Evolutionary conservation across 2,888 invertebrate genomes (phyloP), one percentile per base, ranked within the genome.

Genomic region (Cheilosia variabilis): DNA sequence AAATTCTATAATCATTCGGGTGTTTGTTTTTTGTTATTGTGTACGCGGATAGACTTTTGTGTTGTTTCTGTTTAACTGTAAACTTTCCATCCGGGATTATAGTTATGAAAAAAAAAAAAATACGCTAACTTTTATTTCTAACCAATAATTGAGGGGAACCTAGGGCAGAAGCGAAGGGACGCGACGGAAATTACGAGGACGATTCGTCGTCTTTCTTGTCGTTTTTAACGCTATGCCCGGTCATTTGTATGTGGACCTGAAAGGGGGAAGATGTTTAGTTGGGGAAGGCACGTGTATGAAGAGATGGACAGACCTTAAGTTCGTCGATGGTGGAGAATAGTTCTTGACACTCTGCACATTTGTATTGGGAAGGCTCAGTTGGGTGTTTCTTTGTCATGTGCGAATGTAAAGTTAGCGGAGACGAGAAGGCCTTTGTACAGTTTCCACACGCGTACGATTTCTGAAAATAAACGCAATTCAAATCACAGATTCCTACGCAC

Each of bases 311-410:
- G 57, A 77, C 93, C 91, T 94, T 94, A 82, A 95, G 91, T 87
- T 93, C 93, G 0, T 94, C 94, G 4, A 94, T 93, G 82, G 93
- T 93, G 87, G 93, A 93, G 90, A 94, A 95, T 57, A 94, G 93
- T 89, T 94, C 94, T 17, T 93, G 92, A 89, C 95, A 95, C 63
- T 93, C 93, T 4, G 93, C 92, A 88, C 95, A 95, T 63, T 94
- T 92, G 84, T 88, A 92, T 60, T 89, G 89, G 10, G 71, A 82
- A 17, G 90, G 93, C 91, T 90, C 89, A 41, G 90, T 90, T 6
- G 90, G 88, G 88, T 92, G 92, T 83, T 92, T 92, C 66, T 91
- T 92, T 52, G 91, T 91, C 83, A 90, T 90, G 80, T 92, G 92
- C 72, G 91, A 90, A 58, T 90, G 90, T 47, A 92, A 78, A 37